These are phyloP conservation scores for Megaceryle maxima DNA, from an alignment of 2,113 vertebrate species.

Conservation along the genomic window DNA sequence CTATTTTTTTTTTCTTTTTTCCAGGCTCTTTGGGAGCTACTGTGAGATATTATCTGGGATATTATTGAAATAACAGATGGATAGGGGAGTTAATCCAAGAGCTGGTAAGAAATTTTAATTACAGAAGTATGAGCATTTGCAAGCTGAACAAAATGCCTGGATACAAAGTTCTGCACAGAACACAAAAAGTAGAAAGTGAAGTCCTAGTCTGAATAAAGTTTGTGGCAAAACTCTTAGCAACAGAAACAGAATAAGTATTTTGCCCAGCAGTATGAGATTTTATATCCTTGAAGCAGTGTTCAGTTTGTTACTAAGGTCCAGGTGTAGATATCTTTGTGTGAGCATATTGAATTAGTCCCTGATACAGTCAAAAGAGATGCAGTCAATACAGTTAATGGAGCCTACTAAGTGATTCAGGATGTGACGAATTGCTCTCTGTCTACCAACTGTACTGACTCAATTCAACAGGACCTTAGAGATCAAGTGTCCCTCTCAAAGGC, in stretches of 20 bases:
- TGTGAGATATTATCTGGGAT: not conserved
- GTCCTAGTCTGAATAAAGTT: not conserved
- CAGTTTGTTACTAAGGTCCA: not conserved
- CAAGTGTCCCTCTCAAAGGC: not conserved
- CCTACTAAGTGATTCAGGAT: not conserved
- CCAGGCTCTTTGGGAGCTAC: not conserved
- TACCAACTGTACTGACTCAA: not conserved
- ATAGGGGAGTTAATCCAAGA: not conserved
- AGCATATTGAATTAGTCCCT: not conserved
- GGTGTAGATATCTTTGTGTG: not conserved
- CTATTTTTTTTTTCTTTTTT: not conserved
- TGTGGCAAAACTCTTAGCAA: not conserved
- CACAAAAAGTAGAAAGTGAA: not conserved
- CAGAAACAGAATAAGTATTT: not conserved
- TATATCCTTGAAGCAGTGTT: not conserved
- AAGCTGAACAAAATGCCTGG: not conserved
- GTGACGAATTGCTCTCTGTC: not conserved
- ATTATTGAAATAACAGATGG: constrained; percentile 7
- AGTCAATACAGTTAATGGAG: not conserved
- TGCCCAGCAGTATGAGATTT: not conserved
- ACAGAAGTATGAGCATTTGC: not conserved
- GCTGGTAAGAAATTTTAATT: not conserved
- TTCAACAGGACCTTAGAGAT: not conserved
- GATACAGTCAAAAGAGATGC: not conserved
- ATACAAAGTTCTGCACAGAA: not conserved